Evolutionary conservation across 2,113 vertebrate genomes (phyloP), one percentile per base, ranked within the genome.

Genomic region (Heliornis fulica): DNA sequence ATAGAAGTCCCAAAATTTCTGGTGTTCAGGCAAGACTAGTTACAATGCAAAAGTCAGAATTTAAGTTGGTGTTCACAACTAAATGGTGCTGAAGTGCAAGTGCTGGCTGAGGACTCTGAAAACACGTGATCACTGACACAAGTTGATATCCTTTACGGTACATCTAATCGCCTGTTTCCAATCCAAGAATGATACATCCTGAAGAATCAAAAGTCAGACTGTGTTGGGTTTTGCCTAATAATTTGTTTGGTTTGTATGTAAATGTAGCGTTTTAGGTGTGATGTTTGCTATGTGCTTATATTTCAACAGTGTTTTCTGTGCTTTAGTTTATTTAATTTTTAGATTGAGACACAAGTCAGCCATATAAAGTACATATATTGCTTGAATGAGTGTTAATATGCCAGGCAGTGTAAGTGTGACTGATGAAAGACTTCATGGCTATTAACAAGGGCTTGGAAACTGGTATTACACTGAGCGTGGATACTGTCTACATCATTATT

Each of bases 171-270:
- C 32, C 84, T 83, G 36, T 4, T 70, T 93, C 81, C 46, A 66
- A 1, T 69, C 36, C 31, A 48, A 48, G 68, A 61, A 14, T 56
- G 56, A 0, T 22, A 17, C 0, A 2, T 50, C 51, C 19, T 1
- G 3, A 51, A 64, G 25, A 60, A 19, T 0, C 64, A 22, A 21
- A 77, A 87, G 63, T 79, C 23, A 2, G 38, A 13, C 51, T 45
- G 5, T 53, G 2, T 61, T 83, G 50, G 5, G 22, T 61, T 80
- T 87, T 46, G 12, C n/a, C n/a, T 81, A 65, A 46, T 48, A n/a
- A 65, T 74, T 63, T 69, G 20, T 53, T 38, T 17, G 26, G 20
- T 68, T 80, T 68, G 8, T 28, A 13, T 36, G 28, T 46, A 81
- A 56, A 36, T 51, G 8, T 70, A 40, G 31, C 31, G 40, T 0